These are phyloP conservation scores for Rhodophaea formosa DNA, from an alignment of 2,888 invertebrate species.

Conservation along the genomic window DNA sequence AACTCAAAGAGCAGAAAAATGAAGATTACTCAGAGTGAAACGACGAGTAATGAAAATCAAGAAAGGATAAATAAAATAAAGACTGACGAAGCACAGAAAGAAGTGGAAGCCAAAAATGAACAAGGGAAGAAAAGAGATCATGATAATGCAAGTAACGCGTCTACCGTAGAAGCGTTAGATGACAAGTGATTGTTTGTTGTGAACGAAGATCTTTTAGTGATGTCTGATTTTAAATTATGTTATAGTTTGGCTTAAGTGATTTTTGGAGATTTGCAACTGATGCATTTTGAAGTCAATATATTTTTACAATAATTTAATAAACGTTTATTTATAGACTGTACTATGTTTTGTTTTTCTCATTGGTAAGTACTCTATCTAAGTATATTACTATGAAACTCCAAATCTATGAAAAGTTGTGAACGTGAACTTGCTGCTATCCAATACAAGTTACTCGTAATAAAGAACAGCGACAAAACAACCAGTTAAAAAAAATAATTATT, in stretches of 20 bases:
- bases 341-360: not conserved
- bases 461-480: too few relatives aligned
- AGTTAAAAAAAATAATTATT: too few relatives aligned
- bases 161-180: slow-evolving; percentile 72
- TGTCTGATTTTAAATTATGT: slow-evolving; percentile 8
- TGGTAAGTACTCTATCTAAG: not conserved
- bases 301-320: slow-evolving; percentile 20
- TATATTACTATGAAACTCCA: not conserved
- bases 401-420: too few relatives aligned
- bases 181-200: slow-evolving; percentile 53
- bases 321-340: slow-evolving; percentile 17
- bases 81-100: slow-evolving; percentile 40
- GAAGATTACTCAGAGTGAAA: slow-evolving; percentile 60
- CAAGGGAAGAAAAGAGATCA: slow-evolving; percentile 52
- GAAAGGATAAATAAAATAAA: slow-evolving; percentile 63
- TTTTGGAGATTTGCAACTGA: not conserved
- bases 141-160: slow-evolving; percentile 72
- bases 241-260: not conserved
- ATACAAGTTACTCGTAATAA: too few relatives aligned
- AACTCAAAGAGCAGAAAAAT: slow-evolving; percentile 71
- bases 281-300: not conserved
- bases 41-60: slow-evolving; percentile 41
- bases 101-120: slow-evolving; percentile 39
- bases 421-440: too few relatives aligned
- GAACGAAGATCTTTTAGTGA: slow-evolving; percentile 16